Conservation (phyloP, 2,888 invertebrate genomes). For the Cephalotes varians region DNA sequence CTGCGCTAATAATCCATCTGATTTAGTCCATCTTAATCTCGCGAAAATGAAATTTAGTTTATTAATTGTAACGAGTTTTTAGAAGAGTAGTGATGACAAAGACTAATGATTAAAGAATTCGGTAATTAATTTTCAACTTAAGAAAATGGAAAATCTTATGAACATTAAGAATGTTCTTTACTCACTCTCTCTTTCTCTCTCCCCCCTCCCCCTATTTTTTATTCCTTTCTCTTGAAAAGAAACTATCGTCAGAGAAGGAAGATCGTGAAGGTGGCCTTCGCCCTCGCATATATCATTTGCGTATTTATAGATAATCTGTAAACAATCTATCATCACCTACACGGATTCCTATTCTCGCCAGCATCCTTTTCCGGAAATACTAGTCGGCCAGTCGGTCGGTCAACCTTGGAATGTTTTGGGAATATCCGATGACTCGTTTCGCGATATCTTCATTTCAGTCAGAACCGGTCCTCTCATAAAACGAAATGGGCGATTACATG, state of each 20-base stretch:
- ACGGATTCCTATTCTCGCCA: background rate
- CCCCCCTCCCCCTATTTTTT: no score
- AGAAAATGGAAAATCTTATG: background rate
- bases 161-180: background rate
- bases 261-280: background rate
- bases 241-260: background rate
- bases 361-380: conserved; percentile 24
- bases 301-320: background rate
- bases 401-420: conserved; percentile 10
- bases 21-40: no score
- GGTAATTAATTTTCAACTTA: background rate
- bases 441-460: background rate
- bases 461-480: conserved; percentile 7
- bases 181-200: no score
- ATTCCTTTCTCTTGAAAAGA: background rate
- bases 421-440: background rate
- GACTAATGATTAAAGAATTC: background rate
- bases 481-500: background rate
- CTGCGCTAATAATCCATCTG: background rate
- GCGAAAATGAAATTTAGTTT: background rate
- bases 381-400: background rate
- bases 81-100: background rate
- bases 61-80: background rate
- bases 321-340: background rate
- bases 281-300: background rate